Conservation (phyloP, 2,797 vertebrate species). For the Galaxias olidus region DNA sequence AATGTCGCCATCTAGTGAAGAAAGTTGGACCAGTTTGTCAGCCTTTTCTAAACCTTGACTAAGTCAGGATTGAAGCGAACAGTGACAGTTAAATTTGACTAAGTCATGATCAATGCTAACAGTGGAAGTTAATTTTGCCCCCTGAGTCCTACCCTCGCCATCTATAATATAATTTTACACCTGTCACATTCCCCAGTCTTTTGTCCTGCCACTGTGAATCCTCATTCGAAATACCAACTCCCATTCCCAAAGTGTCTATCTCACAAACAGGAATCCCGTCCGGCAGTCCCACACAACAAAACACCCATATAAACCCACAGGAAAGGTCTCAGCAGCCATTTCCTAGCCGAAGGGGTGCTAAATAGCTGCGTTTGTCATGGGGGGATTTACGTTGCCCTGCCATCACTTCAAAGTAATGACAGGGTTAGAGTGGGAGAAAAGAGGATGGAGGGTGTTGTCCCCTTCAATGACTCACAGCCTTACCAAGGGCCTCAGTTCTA, state of each 20-base stretch:
- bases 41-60: too few relatives aligned
- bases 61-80: too few relatives aligned
- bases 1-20: too few relatives aligned
- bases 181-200: too few relatives aligned
- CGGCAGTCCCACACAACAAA: slow-evolving; percentile 65
- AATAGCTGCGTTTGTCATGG: slow-evolving; percentile 66
- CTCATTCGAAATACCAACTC: slow-evolving; percentile 46
- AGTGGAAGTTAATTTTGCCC: too few relatives aligned
- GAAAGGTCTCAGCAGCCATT: slow-evolving; percentile 62
- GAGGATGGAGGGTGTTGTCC: slow-evolving; percentile 47
- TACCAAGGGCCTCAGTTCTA: slow-evolving; percentile 53
- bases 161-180: too few relatives aligned
- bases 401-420: slow-evolving; percentile 75
- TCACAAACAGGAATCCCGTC: slow-evolving; percentile 66
- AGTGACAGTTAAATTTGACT: too few relatives aligned
- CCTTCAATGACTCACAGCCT: slow-evolving; percentile 58
- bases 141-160: too few relatives aligned
- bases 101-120: too few relatives aligned
- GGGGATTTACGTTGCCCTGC: slow-evolving; percentile 71
- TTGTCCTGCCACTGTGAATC: slow-evolving; percentile 48
- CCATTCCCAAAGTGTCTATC: slow-evolving; percentile 54
- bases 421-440: slow-evolving; percentile 24
- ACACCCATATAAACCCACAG: slow-evolving; percentile 69
- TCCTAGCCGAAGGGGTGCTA: slow-evolving; percentile 65
- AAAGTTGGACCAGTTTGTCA: too few relatives aligned